phyloP scores from a whole-genome alignment of 2,113 vertebrate species.

The Bujurquina vittata region DNA sequence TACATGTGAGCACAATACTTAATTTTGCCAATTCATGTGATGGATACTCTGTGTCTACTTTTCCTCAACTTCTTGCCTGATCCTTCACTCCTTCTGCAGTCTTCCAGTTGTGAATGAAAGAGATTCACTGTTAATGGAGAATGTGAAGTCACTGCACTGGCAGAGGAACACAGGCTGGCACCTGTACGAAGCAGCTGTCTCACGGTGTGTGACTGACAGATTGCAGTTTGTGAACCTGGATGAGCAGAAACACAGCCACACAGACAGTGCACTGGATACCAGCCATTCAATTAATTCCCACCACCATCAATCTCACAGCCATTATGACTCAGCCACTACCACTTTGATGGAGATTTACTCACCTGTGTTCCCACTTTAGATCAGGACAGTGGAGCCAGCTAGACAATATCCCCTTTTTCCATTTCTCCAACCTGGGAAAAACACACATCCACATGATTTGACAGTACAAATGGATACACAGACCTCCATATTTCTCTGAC shows the following conservation, averaged over 20 bases:
- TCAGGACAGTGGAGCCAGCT: conserved; percentile 11
- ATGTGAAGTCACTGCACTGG: conserved; percentile 72
- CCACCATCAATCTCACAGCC: conserved; percentile 42
- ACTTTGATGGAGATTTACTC: conserved; percentile 33
- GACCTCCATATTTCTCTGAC: conserved; percentile 1
- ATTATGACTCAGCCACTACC: conserved; percentile 25
- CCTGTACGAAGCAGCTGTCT: conserved; percentile 64
- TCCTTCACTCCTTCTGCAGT: conserved; percentile 31
- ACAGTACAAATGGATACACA: conserved; percentile 9
- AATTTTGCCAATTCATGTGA: conserved; percentile 17
- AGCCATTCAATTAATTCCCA: conserved; percentile 65
- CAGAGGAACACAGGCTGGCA: conserved; percentile 59
- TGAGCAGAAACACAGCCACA: conserved; percentile 26
- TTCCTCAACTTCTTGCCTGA: conserved; percentile 22
- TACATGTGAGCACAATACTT: conserved; percentile 15
- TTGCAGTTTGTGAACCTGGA: conserved; percentile 52
- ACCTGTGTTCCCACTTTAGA: conserved; percentile 46
- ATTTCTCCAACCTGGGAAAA: conserved; percentile 14
- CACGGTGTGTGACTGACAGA: conserved; percentile 60
- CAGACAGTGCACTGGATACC: conserved; percentile 52
- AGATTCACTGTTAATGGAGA: conserved; percentile 52
- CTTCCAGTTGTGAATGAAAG: conserved; percentile 52
- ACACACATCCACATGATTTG: neutral
- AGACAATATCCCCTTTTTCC: conserved; percentile 30
- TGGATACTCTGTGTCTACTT: conserved; percentile 20